Evolutionary conservation across 1,140 invertebrate species (phyloP), one percentile per base, ranked within the genome.

Genomic region (Apis florea): DNA sequence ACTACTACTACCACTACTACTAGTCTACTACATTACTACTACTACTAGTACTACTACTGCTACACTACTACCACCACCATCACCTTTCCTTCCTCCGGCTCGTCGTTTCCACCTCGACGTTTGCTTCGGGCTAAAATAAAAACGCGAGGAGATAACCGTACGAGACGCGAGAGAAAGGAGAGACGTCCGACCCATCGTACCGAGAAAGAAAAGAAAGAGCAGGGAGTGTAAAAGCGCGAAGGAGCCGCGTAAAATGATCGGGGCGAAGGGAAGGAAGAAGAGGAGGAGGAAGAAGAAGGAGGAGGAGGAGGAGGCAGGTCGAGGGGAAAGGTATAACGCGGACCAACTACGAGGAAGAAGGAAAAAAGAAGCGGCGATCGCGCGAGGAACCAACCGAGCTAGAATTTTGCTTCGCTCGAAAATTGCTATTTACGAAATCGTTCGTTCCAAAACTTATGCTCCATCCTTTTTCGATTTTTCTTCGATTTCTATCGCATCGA

Each of bases 61-160:
- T 31, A 31, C 31, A 31, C 31, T 31, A 31, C 31, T 40, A 40
- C 31, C 31, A 40, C 31, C 31, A 40, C 31, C 31, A 13, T n/a
- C 58, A n/a, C 26, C 47, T 21, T 47, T 47, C 40, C 19, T 47
- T 64, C 67, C 61, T 70, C 59, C 82, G 51, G 54, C 75, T 75
- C 75, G 74, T 72, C 79, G 84, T 83, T 85, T 85, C 74, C 78
- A 79, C 81, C 88, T 88, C 85, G 79, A 64, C 72, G 83, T 86
- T 90, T 83, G 88, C 89, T 85, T 82, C 85, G 63, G 83, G 86
- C 89, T 88, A 90, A 89, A 89, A 90, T 90, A 91, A 90, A 90
- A 90, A 90, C 72, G 83, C 68, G 56, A 84, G 73, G 49, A 74
- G 82, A 63, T 67, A 69, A 81, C 78, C 70, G 67, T 67, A 56